These are phyloP conservation scores for Australoheros facetus DNA, from an alignment of 2,797 vertebrate species.

Conservation along the genomic window DNA sequence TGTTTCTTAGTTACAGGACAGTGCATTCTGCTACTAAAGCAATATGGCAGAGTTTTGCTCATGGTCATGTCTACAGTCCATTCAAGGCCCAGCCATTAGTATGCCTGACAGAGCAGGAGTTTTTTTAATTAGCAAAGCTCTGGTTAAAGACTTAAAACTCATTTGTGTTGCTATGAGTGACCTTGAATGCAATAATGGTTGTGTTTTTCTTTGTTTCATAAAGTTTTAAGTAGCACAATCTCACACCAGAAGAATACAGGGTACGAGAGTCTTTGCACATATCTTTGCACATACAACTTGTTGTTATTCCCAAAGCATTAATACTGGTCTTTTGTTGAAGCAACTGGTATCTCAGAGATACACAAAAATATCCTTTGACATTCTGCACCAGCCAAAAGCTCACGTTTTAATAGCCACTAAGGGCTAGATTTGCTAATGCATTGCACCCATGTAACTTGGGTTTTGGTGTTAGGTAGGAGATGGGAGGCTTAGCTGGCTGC, in stretches of 20 bases:
- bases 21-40: constrained; percentile 77
- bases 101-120: constrained; percentile 59
- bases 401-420: neutral
- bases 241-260: neutral
- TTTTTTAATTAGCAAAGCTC: constrained; percentile 78
- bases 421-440: neutral
- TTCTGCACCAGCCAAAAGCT: neutral
- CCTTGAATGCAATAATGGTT: constrained; percentile 45
- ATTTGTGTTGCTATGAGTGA: constrained; percentile 61
- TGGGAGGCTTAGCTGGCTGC: too few relatives aligned
- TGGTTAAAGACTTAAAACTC: constrained; percentile 65
- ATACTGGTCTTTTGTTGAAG: neutral
- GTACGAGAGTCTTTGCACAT: neutral
- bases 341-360: neutral
- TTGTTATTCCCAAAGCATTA: neutral
- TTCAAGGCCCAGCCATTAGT: constrained; percentile 63
- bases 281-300: neutral
- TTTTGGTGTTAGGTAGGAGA: neutral
- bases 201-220: constrained; percentile 13
- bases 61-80: constrained; percentile 62
- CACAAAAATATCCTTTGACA: neutral
- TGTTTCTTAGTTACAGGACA: constrained; percentile 74
- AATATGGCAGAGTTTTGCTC: constrained; percentile 69
- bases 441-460: neutral
- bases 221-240: neutral